Evolutionary conservation across 2,113 vertebrate species (phyloP).

Genomic region (Istiophorus platypterus): DNA sequence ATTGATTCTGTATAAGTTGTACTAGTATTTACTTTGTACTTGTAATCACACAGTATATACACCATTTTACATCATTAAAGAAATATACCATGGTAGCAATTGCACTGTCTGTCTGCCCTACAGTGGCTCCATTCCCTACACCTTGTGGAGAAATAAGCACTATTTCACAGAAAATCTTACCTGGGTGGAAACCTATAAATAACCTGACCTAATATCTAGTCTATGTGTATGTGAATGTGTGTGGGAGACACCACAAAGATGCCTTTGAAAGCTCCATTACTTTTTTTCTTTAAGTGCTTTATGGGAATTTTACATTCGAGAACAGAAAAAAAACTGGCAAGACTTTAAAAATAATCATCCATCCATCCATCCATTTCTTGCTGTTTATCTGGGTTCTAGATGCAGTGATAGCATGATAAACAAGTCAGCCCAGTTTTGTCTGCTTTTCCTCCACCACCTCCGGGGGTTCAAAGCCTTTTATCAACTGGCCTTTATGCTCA

Average conservation of each 20-base stretch:
- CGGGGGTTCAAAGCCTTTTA: not conserved
- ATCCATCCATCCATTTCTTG: not conserved
- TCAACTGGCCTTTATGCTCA: not conserved
- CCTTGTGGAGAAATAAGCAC: not conserved
- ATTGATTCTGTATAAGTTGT: not conserved
- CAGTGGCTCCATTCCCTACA: not conserved
- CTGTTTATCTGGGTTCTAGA: not conserved
- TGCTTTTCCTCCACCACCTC: not conserved
- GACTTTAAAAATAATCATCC: not conserved
- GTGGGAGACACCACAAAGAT: not conserved
- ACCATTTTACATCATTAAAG: not conserved
- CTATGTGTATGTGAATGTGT: not conserved
- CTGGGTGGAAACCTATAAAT: slow-evolving; percentile 26
- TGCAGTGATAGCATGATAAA: not conserved
- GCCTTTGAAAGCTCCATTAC: not conserved
- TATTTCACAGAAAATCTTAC: slow-evolving; percentile 14
- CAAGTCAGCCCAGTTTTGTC: not conserved
- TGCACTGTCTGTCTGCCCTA: slow-evolving; percentile 2
- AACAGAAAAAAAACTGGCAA: not conserved
- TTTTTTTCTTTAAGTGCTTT: not conserved
- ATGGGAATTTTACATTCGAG: not conserved
- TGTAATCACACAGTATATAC: not conserved
- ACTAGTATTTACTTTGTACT: not conserved
- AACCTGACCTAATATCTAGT: slow-evolving; percentile 4
- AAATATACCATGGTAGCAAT: not conserved